Evolutionary conservation across 2,797 vertebrate species (phyloP), one percentile per base, ranked within the genome.

Genomic region (Sciaenops ocellatus): DNA sequence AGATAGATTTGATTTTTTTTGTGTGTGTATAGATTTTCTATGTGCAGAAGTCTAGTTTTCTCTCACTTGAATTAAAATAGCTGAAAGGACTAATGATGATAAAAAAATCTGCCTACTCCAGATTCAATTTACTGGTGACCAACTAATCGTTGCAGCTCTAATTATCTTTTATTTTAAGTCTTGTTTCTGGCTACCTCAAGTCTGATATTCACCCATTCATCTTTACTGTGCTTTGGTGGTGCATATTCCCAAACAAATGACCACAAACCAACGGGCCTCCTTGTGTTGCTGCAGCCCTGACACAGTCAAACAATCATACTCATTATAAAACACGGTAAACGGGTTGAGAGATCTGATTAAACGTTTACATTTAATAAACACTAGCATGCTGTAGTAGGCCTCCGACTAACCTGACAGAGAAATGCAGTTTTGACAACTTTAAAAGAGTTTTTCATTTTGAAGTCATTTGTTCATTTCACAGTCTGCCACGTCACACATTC

Each of bases 351-450:
- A 26, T 41, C 38, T 57, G 44, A 78, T 16, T 65, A 1, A 56
- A 64, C n/a, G 28, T 61, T 75, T 47, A 62, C 44, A 63, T 5
- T 73, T 41, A n/a, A 67, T 11, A 38, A 38, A 41, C 11, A 5
- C n/a, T 73, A 77, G 63, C 0, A 60, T 1, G 34, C 34, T 38
- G 34, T 8, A 59, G 9, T 34, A 44, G 9, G 57, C 7, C 3
- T 63, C 42, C 47, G 16, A 2, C 74, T 80, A 80, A 72, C 79
- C 56, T 62, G 20, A 76, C 9, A 82, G 42, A 70, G 24, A 79
- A 75, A 76, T 60, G 1, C 48, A 7, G 0, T 9, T 51, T 6
- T 17, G 5, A 76, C 9, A 42, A 20, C 10, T 59, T 38, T n/a
- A 30, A 54, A 65, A 13, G 20, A 18, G 26, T 15, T 28, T 65